These are phyloP conservation scores for Rhopilema esculentum DNA, from an alignment of 30 jellyfish, hydroid and myxozoan species.

Conservation along the genomic window DNA sequence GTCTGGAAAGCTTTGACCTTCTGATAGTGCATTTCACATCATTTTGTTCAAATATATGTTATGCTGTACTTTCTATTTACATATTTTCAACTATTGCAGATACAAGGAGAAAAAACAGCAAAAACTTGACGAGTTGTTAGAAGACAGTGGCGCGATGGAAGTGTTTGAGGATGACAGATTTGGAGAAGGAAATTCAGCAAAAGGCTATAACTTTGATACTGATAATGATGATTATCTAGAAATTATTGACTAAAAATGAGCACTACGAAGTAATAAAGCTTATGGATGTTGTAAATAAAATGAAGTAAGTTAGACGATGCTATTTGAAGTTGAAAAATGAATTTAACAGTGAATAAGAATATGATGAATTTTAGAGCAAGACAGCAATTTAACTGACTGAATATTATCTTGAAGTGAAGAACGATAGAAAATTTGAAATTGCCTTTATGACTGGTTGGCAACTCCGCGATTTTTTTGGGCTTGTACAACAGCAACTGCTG, in stretches of 20 bases:
- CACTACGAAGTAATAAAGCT: background rate
- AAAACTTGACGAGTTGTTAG: slow-evolving; percentile 1
- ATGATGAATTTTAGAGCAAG: too few relatives aligned
- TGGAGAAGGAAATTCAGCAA: background rate
- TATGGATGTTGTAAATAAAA: background rate
- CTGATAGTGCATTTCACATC: background rate
- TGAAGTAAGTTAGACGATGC: background rate
- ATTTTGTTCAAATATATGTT: background rate
- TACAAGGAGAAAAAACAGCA: slow-evolving; percentile 55
- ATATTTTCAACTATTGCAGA: background rate
- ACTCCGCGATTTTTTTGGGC: too few relatives aligned
- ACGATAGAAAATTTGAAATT: too few relatives aligned
- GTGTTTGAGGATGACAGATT: background rate
- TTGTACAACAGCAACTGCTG: too few relatives aligned
- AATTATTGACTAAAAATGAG: background rate
- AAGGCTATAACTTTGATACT: background rate
- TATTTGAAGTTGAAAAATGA: too few relatives aligned
- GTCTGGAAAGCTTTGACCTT: too few relatives aligned
- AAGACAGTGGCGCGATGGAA: background rate
- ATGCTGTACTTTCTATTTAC: background rate
- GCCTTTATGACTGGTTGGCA: too few relatives aligned
- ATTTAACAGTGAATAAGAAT: too few relatives aligned
- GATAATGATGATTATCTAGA: slow-evolving; percentile 48
- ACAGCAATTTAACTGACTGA: too few relatives aligned
- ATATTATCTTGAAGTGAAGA: too few relatives aligned